Base-by-base conservation (phyloP, 1,140 invertebrate species). In the Sweltsa coloradensis region DNA sequence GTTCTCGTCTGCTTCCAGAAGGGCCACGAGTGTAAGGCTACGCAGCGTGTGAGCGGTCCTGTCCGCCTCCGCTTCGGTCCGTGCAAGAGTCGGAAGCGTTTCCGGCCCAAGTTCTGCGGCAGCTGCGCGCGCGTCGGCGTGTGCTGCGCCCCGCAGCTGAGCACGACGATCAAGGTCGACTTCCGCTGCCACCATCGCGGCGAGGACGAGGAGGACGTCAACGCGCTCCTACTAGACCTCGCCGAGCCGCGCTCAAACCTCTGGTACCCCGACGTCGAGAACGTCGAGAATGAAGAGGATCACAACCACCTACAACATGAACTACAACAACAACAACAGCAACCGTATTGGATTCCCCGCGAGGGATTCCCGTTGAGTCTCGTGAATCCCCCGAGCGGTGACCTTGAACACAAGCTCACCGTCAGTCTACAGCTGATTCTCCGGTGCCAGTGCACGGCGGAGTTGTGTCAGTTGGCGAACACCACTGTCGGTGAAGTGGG, bases 11-110 rank as follows among this genome's bases (percentile, higher is more conserved):
- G 9, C 16, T 65, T 62, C 5, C 65, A 81, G 78, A 74, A 71
- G 51, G 70, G 73, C 2, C 74, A 77, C 55, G 70, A 75, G 57
- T 83, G 79, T 59, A 76, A 77, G 41, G 75, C 75, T 7, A 78
- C 78, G 2, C 67, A 75, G 47, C 67, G 73, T n/a, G 56, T 69
- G 18, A 61, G 65, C 14, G 51, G 53, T 16, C 65, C 70, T 9
- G 64, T 76, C 0, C 65, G 70, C 29, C 64, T 82, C 7, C 65
- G 67, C 1, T 70, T 78, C 47, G 76, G 74, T 16, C 70, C 76
- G 27, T 83, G 79, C 59, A 58, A 71, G 2, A 81, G 78, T 56
- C 67, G 73, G 34, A 72, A 74, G 47, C 61, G 69, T 5, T 79
- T 71, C 63, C 67, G 72, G 21, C 76, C 78, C 1, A 79, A 78